These are phyloP conservation scores for Agriotes lineatus DNA, from an alignment of 2,888 invertebrate species.

Conservation along the genomic window DNA sequence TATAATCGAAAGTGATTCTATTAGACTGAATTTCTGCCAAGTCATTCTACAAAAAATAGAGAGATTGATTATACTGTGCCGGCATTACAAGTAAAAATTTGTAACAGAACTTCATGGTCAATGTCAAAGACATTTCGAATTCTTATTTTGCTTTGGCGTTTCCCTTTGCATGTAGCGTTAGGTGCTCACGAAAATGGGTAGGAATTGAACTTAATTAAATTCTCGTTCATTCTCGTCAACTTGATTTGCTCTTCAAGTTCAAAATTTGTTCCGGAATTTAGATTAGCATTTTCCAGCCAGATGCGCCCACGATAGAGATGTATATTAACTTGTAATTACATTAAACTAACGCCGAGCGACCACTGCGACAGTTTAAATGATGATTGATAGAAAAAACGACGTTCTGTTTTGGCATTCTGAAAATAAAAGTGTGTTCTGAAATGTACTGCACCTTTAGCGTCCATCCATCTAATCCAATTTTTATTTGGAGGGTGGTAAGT, in stretches of 20 bases:
- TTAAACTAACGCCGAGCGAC: conserved; percentile 63
- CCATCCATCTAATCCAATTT: too few relatives aligned
- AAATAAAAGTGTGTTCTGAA: too few relatives aligned
- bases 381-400: conserved; percentile 62
- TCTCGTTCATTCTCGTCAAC: conserved; percentile 48
- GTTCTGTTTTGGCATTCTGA: conserved; percentile 31
- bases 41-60: conserved; percentile 60
- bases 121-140: conserved; percentile 47
- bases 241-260: conserved; percentile 47
- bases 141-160: conserved; percentile 12
- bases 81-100: conserved; percentile 63
- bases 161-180: conserved; percentile 5
- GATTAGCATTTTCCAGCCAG: conserved; percentile 62
- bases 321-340: conserved; percentile 64
- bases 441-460: too few relatives aligned
- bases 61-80: conserved; percentile 61
- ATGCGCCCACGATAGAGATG: conserved; percentile 63
- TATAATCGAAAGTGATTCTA: conserved; percentile 67
- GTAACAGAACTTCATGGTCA: conserved; percentile 51
- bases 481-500: too few relatives aligned
- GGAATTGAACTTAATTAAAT: conserved; percentile 48
- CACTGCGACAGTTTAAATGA: conserved; percentile 63
- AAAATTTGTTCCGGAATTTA: conserved; percentile 55
- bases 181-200: conserved; percentile 25
- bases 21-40: conserved; percentile 61